phyloP scores from a whole-genome alignment of 2,797 vertebrate genomes.

The Cryptoprocta ferox region DNA sequence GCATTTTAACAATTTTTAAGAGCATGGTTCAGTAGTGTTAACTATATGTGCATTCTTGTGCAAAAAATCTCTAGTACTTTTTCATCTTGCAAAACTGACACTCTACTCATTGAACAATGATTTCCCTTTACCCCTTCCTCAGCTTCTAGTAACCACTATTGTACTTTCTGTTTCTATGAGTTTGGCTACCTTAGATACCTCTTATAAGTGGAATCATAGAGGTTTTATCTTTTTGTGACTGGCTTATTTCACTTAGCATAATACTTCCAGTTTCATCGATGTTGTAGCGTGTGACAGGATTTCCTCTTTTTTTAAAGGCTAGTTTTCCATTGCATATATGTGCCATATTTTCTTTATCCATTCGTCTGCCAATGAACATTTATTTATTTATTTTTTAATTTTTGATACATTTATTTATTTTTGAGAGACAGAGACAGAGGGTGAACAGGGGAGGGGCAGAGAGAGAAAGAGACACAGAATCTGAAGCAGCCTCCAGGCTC shows the following conservation, averaged over 20 bases:
- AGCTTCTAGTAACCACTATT: not conserved
- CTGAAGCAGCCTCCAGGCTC: no score
- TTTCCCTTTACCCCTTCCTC: not conserved
- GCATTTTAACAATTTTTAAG: not conserved
- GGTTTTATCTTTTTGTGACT: not conserved
- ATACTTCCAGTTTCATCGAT: not conserved
- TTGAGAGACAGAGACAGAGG: no score
- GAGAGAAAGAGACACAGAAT: no score
- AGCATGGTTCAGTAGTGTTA: not conserved
- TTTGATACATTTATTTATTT: no score
- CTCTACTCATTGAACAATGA: not conserved
- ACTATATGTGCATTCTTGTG: not conserved
- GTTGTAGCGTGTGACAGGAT: not conserved
- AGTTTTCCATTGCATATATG: not conserved
- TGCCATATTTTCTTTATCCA: not conserved
- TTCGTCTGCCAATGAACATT: not conserved
- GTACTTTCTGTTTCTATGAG: not conserved
- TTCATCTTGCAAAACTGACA: not conserved
- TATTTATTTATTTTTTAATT: no score
- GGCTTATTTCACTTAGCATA: constrained; percentile 9
- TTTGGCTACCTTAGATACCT: not conserved
- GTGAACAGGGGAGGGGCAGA: no score
- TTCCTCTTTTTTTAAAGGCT: not conserved
- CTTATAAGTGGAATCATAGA: not conserved
- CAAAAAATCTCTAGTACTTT: not conserved